A percentile compares a stretch with the other conserved stretches of the same genome.
Evolutionary conservation across 1,140 invertebrate species (phyloP).

Genomic region (Anastrepha obliqua): DNA sequence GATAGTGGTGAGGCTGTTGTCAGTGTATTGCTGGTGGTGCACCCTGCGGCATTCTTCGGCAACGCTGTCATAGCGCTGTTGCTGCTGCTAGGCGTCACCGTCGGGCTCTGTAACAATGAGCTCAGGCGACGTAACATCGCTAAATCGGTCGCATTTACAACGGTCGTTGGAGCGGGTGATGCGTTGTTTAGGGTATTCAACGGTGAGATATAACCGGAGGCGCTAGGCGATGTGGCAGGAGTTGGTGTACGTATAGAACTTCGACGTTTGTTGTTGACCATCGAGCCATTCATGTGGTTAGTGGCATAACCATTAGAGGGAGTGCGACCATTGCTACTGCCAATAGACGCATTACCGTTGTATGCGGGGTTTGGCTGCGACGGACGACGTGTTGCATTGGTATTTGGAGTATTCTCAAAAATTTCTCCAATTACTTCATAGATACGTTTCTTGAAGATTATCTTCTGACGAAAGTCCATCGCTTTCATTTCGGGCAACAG

Average conservation of each 20-base stretch:
- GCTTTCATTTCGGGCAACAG: conserved; percentile 67
- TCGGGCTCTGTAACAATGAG: conserved; percentile 52
- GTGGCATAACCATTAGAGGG: not conserved
- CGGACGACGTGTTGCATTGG: not conserved
- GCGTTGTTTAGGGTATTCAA: not conserved
- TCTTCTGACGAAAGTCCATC: conserved; percentile 69
- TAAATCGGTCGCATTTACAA: conserved; percentile 53
- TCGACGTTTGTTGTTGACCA: not conserved
- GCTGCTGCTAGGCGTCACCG: not conserved
- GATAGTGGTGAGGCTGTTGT: not conserved
- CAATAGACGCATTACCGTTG: not conserved
- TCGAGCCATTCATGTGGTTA: not conserved
- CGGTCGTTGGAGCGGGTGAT: not conserved
- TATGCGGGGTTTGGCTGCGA: not conserved
- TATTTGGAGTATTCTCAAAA: conserved; percentile 57
- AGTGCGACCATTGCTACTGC: not conserved
- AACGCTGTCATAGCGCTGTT: not conserved
- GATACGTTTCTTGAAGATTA: conserved; percentile 68
- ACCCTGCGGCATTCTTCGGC: conserved; percentile 18
- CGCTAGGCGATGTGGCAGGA: not conserved
- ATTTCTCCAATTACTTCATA: conserved; percentile 68
- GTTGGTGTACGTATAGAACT: not conserved
- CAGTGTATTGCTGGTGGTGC: not conserved
- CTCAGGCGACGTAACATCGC: conserved; percentile 46
- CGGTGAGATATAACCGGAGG: conserved; percentile 3